A percentile compares a stretch with the other conserved stretches of the same genome.
Conservation (phyloP, 2,797 vertebrate genomes). For the Pitangus sulphuratus region DNA sequence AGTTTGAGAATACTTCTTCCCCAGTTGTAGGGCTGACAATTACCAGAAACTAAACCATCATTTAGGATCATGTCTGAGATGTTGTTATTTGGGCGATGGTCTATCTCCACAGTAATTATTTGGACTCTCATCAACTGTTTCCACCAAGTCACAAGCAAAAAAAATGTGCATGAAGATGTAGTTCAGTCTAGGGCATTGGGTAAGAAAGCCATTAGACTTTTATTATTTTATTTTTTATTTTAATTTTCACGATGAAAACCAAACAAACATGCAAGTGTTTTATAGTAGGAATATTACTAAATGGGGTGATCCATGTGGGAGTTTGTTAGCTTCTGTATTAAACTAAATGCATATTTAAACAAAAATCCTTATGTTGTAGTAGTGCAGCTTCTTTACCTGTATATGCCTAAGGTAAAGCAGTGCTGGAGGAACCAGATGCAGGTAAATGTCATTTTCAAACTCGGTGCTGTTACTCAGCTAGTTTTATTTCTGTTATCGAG, state of each 20-base stretch:
- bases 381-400: not conserved
- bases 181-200: not conserved
- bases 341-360: not conserved
- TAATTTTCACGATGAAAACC: not conserved
- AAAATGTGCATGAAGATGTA: not conserved
- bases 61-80: not conserved
- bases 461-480: not conserved
- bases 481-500: not conserved
- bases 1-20: not conserved
- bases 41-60: not conserved
- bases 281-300: not conserved
- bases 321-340: not conserved
- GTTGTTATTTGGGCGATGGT: not conserved
- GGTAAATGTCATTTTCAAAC: not conserved
- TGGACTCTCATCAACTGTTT: not conserved
- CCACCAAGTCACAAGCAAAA: not conserved
- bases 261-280: fast-evolving
- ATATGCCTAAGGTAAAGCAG: not conserved
- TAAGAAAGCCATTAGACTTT: not conserved
- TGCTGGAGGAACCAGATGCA: not conserved
- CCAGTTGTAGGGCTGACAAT: not conserved
- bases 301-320: not conserved
- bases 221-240: not conserved
- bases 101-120: not conserved
- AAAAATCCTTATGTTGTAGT: not conserved